These are phyloP conservation scores for Mormyrus hasselquistii DNA, from an alignment of 2,797 vertebrate species.

Conservation along the genomic window DNA sequence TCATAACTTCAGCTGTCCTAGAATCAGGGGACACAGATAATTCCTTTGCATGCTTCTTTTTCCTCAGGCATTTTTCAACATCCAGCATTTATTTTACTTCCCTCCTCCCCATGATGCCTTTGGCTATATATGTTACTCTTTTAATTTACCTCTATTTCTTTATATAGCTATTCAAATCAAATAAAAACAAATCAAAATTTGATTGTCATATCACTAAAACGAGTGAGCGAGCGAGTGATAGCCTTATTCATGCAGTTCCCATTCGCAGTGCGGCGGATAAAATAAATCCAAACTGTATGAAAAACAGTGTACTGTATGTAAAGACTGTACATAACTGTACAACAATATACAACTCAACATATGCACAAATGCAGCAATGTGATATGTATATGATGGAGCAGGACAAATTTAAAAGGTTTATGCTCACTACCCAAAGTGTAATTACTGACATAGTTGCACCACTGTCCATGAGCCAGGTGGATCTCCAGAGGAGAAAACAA, in stretches of 20 bases:
- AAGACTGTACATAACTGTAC: not conserved
- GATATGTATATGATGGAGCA: not conserved
- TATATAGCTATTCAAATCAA: not conserved
- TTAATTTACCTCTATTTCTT: not conserved
- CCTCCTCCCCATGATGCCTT: not conserved
- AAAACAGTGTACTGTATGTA: not conserved
- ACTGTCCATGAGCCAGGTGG: not conserved
- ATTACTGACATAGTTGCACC: not conserved
- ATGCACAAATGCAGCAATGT: not conserved
- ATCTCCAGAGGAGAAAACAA: not conserved
- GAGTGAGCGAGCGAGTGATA: not conserved
- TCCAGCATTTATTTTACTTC: not conserved
- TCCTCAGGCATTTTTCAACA: not conserved
- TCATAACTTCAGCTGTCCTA: not conserved
- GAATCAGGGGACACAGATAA: not conserved
- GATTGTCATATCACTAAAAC: not conserved
- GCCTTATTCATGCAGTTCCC: no score
- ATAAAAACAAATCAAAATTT: not conserved
- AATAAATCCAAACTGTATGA: not conserved
- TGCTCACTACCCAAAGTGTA: not conserved
- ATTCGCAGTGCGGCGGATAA: not conserved
- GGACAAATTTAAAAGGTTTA: not conserved
- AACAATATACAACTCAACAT: not conserved
- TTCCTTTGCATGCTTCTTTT: not conserved
- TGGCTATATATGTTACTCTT: not conserved